Evolutionary conservation across 2,888 invertebrate species (phyloP), one percentile per base, ranked within the genome.

Genomic region (Bunonema sp.): DNA sequence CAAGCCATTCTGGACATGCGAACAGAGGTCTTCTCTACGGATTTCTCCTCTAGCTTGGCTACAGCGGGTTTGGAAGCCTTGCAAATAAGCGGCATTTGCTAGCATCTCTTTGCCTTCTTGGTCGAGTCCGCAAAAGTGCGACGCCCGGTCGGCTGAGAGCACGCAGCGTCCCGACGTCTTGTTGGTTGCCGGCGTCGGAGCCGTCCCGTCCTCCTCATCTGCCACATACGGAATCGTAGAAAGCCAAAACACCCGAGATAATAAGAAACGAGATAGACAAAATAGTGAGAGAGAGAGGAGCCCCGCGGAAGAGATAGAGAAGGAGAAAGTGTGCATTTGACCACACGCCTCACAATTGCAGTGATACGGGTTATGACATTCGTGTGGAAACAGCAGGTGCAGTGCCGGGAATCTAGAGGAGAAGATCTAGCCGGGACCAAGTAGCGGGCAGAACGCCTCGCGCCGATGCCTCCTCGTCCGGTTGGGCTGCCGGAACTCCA

Each of bases 71-170:
- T n/a, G n/a, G n/a, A n/a, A n/a, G n/a, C n/a, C n/a, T n/a, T n/a
- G n/a, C n/a, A n/a, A n/a, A n/a, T n/a, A n/a, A n/a, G n/a, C n/a
- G n/a, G n/a, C n/a, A n/a, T 24, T 21, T 16, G 34, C 33, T 30
- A 36, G 15, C 30, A 16, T 33, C 15, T 42, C 26, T 39, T 19
- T 26, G 10, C 59, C 61, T 54, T 63, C 64, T 47, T 55, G 49
- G 32, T 59, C 59, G 45, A 65, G 50, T 34, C 65, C 65, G 45
- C 65, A 65, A 46, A 54, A 65, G 44, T 65, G 65, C 10, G 59
- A 58, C 8, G 65, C 64, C 37, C 59, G 57, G 43, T 65, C 65
- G 21, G 65, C 65, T 22, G 63, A 64, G 30, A 65, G 49, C 26
- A 65, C 57, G 42, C 65, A 65, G 38, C 54, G 46, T n/a, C 64